These are phyloP conservation scores for Caenorhabditis sp. DNA, from an alignment of 2,888 invertebrate genomes.

Conservation along the genomic window DNA sequence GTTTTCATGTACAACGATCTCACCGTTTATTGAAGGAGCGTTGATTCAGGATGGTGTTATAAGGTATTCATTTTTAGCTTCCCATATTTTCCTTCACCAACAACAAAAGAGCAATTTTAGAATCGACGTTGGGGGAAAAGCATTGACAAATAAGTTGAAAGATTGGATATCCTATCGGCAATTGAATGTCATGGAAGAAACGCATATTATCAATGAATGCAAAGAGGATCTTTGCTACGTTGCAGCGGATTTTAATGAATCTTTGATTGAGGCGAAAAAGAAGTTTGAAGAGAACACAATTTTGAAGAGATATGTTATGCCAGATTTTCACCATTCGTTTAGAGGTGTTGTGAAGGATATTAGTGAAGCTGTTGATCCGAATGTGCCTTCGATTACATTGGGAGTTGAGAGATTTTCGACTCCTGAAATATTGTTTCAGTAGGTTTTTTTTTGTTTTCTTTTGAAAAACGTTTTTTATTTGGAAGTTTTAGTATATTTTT, in stretches of 20 bases:
- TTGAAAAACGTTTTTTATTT: no score
- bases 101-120: slow-evolving; percentile 74
- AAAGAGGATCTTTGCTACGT: slow-evolving; percentile 98
- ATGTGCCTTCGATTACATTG: slow-evolving; percentile 77
- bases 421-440: slow-evolving; percentile 86
- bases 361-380: slow-evolving; percentile 75
- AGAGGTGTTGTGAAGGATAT: slow-evolving; percentile 38
- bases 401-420: slow-evolving; percentile 92
- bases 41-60: slow-evolving; percentile 59
- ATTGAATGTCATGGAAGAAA: slow-evolving; percentile 81
- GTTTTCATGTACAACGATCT: slow-evolving; percentile 92
- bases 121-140: slow-evolving; percentile 94
- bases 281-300: slow-evolving; percentile 18
- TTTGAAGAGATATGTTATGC: slow-evolving; percentile 85
- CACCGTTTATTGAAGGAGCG: slow-evolving; percentile 84
- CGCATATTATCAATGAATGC: slow-evolving; percentile 79
- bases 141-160: slow-evolving; percentile 94
- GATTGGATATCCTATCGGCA: slow-evolving; percentile 91
- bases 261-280: slow-evolving; percentile 77
- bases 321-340: slow-evolving; percentile 82
- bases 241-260: slow-evolving; percentile 82
- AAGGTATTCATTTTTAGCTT: no score
- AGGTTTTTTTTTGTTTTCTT: not conserved
- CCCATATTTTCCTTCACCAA: no score
- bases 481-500: no score